phyloP scores from a whole-genome alignment of 1,140 invertebrate species.

The Paraescarpia echinospica region DNA sequence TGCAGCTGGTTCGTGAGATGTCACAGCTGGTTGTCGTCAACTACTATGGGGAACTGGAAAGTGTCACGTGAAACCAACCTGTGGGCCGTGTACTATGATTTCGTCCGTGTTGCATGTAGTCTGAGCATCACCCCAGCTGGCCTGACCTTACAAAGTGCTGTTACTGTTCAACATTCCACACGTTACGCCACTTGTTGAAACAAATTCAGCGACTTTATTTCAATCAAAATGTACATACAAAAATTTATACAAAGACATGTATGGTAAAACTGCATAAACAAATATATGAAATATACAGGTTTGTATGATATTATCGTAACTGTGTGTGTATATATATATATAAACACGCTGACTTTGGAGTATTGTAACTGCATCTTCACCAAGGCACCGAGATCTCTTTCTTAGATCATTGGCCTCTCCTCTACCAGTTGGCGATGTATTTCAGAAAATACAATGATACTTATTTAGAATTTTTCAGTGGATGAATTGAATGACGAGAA shows the following conservation, averaged over 20 bases:
- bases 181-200: neutral
- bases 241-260: neutral
- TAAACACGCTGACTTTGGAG: no score
- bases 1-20: conserved; percentile 30
- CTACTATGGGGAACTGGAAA: conserved; percentile 33
- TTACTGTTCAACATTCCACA: neutral
- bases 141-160: neutral
- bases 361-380: no score
- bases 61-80: neutral
- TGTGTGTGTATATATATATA: no score
- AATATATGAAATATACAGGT: no score
- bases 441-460: no score
- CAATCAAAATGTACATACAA: neutral
- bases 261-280: no score
- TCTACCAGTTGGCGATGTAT: no score
- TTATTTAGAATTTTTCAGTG: no score
- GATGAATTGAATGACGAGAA: no score
- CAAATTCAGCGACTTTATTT: neutral
- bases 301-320: no score
- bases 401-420: no score
- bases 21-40: conserved; percentile 32
- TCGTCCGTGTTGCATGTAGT: neutral
- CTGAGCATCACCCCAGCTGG: neutral
- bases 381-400: no score
- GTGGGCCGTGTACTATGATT: neutral